Evolutionary conservation across 2,888 invertebrate genomes (phyloP), one percentile per base, ranked within the genome.

Genomic region (Agrochola circellaris): DNA sequence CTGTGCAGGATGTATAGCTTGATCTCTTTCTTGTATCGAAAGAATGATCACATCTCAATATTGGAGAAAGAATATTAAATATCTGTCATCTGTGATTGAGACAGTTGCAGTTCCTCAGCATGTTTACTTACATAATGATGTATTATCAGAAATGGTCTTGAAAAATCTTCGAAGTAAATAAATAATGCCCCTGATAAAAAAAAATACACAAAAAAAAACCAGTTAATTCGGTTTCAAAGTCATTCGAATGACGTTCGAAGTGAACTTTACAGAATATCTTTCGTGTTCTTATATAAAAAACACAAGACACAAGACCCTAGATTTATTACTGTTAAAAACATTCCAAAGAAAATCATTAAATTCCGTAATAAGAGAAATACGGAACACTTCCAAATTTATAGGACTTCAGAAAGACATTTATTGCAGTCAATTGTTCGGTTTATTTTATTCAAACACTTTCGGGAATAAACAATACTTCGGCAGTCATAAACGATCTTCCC

Each of bases 381-480:
- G 15, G 15, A 62, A 58, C 58, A 45, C n/a, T 68, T n/a, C 3
- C 56, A 15, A 80, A 80, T 84, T 81, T 71, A 81, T 73, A 66
- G 51, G n/a, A 73, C 45, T 69, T 77, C 60, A 75, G 60, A 72
- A 58, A 79, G 78, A 77, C 70, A 77, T 86, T 81, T 77, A 81
- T 70, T 81, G 15, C 60, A 70, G 72, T 48, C 70, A 70, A 87
- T 76, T 81, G 65, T 77, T 82, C 30, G 73, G 69, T 81, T 74
- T 77, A 67, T 80, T 83, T 81, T 82, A 76, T 88, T 75, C 65
- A 82, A 76, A 73, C 64, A 72, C 84, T 88, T 81, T 82, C 60
- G 76, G 51, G 75, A 84, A 82, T 84, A 88, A 84, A 83, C 74
- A 86, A 83, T 81, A 77, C 82, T 84, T 88, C 48, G 72, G 48